Evolutionary conservation across 2,113 vertebrate genomes (phyloP), one percentile per base, ranked within the genome.

Genomic region (Melanotaenia duboulayi): DNA sequence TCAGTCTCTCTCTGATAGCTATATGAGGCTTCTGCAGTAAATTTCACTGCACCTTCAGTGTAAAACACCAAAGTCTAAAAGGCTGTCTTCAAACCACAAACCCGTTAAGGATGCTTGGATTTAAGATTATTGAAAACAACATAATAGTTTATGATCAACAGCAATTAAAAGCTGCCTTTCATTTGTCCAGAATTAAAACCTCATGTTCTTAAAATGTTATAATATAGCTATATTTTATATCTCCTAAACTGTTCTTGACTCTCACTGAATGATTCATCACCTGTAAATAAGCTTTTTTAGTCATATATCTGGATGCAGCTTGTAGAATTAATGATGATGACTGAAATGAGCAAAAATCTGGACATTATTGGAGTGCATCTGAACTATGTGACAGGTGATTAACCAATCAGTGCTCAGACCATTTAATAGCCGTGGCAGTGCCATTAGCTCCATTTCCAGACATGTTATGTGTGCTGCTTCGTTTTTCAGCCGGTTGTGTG

Each of bases 21-120:
- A 78, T 78, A 49, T 63, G 28, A 85, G 50, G 58, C 65, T 32
- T 48, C 57, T 65, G 65, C 37, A 71, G 80, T 70, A 48, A 74
- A 84, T 84, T 87, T 87, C 56, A 48, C 39, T 52, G 28, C 56
- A 40, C 39, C 12, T 62, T 46, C 14, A 24, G 39, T 68, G 62
- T 49, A 71, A 44, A 69, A 44, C 25, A 48, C 25, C n/a, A 19
- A 63, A 50, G 51, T 52, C 20, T 44, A 60, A 75, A 76, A 58
- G 32, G 40, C 24, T 12, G 17, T 35, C 20, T 24, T 23, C 17
- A 23, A 74, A 76, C 54, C 44, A 9, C 65, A 62, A 65, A 88
- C 54, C 83, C 58, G 74, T 61, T 44, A 59, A 57, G 16, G 39
- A 51, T 16, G 11, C 44, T 78, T 1, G 4, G 3, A 59, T 72